Base-by-base conservation (phyloP, 2,113 vertebrate genomes). In the Planiliza haematocheilus region DNA sequence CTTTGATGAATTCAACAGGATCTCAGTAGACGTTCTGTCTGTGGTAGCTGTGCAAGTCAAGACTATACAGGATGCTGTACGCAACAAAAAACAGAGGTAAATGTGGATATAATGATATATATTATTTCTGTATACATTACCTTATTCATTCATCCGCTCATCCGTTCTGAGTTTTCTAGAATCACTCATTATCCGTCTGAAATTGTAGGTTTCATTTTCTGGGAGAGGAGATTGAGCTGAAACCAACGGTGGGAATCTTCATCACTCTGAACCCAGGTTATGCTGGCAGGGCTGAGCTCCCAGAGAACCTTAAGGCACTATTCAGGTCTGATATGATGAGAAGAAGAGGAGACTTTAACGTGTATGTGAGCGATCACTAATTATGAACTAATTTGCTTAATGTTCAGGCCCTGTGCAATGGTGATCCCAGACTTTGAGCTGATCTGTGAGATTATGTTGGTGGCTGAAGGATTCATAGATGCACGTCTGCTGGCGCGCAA, bases 371-470 rank as follows among this genome's bases (percentile, higher is more conserved):
- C 1, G 4, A 41, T 14, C 2, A 43, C 4, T 65, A 17, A 68
- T 71, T 3, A 8, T 10, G 10, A 4, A 12, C 1, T 17, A 1
- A 21, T 63, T 18, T 73, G 10, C 0, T 34, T 7, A 58, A 53
- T 49, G 13, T 58, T 18, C 79, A 95, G 92, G 66, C 90, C 90
- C 42, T 94, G 93, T 74, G 91, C 90, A 34, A 90, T 89, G 89
- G 91, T 95, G 61, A 94, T 96, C 87, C 94, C 94, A 59, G 92
- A 94, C 80, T 94, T 94, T 48, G 90, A 94, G 81, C 81, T 95
- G 45, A 95, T 96, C 18, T 95, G 94, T 90, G 95, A 95, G 90
- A 94, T 93, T 77, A 90, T 86, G 86, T 76, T 95, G 88, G 91
- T 94, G 36, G 93, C 90, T 13, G 95, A 95, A 79, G 90, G 94